Evolutionary conservation across 2,113 vertebrate genomes (phyloP).

Genomic region (Pelecanus crispus): DNA sequence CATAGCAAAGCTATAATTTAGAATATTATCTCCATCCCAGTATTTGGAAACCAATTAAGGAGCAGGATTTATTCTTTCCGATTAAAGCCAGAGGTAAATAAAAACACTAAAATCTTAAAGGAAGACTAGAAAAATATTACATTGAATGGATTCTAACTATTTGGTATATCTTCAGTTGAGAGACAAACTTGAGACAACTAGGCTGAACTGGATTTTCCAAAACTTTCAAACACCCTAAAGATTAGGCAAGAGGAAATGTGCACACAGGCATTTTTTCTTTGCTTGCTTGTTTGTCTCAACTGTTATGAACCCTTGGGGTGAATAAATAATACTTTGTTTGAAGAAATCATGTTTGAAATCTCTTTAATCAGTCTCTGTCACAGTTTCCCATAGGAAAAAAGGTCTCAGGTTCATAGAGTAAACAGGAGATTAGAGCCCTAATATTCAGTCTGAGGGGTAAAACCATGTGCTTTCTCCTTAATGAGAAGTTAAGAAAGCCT

Average conservation of each 20-base stretch:
- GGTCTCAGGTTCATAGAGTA: background rate
- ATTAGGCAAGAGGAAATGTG: background rate
- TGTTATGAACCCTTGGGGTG: background rate
- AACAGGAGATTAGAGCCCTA: background rate
- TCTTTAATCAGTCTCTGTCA: background rate
- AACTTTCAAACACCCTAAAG: background rate
- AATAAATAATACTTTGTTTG: conserved; percentile 13
- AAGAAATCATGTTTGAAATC: background rate
- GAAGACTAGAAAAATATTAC: background rate
- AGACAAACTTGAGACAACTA: background rate
- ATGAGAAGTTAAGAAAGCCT: background rate
- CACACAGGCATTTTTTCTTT: background rate
- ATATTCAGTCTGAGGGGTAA: background rate
- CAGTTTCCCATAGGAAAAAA: background rate
- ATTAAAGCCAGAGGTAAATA: background rate
- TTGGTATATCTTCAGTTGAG: background rate
- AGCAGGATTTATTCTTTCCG: background rate
- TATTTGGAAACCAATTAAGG: background rate
- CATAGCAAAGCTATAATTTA: background rate
- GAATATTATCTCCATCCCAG: background rate
- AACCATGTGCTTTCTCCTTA: background rate
- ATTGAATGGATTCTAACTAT: background rate
- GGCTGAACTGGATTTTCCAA: background rate
- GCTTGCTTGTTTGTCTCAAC: background rate
- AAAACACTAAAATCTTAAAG: background rate